Base-by-base conservation (phyloP, 37 sponge, comb jelly and placozoan genomes). In the Cladorhizidae sp. region DNA sequence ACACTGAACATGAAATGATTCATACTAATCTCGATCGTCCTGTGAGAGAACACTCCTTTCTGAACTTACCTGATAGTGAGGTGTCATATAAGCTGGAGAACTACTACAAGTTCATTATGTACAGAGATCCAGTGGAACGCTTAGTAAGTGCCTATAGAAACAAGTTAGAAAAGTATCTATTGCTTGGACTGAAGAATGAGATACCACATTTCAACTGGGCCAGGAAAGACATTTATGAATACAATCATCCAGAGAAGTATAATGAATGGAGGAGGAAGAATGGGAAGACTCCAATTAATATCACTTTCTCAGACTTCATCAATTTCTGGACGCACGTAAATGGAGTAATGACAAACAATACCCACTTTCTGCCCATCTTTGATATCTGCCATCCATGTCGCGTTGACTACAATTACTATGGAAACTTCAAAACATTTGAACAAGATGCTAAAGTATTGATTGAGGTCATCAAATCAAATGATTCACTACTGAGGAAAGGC, bases 61-160 rank as follows among this genome's bases (percentile, higher is more conserved):
- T 36, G 43, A 25, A n/a, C 5, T 20, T 12, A 5, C 3, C 25
- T 33, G 1, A 56, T 21, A 12, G 33, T 7, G 55, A 74, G 37
- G 55, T 7, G 32, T n/a, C 12, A 8, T 6, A 74, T 7, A 52
- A 25, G 1, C 7, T 54, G 20, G n/a, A 32, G 18, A 76, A 73
- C 59, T n/a, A n/a, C n/a, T 82, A 55, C 82, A 82, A 73, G 61
- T 82, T 73, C 40, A 59, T 82, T 23, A 82, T 82, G 73, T 56
- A 57, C 51, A 59, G 82, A 21, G 32, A 82, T 32, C 82, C 82
- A 49, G n/a, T 72, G 23, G 82, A 82, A 62, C 5, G 82, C 3
- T 36, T 82, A 35, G 51, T 82, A 8, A 82, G 82, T 73, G 82
- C 64, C 11, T 82, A 73, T 32, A 38, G 82, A 43, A 22, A 22